Base-by-base conservation (phyloP, 2,888 invertebrate genomes). In the Pediacus dermestoides region DNA sequence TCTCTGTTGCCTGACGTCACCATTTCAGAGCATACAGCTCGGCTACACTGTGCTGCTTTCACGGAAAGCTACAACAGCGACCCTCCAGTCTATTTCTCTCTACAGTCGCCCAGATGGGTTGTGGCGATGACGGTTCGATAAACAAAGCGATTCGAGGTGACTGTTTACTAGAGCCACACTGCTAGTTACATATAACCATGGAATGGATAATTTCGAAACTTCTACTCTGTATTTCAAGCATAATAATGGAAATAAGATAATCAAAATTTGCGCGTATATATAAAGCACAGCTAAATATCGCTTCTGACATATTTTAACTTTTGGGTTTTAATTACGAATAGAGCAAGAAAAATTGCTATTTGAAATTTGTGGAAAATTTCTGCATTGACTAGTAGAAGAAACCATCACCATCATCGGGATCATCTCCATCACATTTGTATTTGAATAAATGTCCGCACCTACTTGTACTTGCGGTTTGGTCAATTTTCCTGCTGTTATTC, bases 171-270 rank as follows among this genome's bases (percentile, higher is more conserved):
- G 70, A 57, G 42, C 65, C 39, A 57, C 60, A 45, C 49, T 48
- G 60, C 68, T 70, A 70, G 70, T 70, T 70, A 70, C 70, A 69
- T 68, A 68, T 68, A 69, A 68, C 68, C 68, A 67, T 70, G 68
- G 68, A 68, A 70, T 68, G 70, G 70, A 70, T 70, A 70, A 70
- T 70, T 70, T 70, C 70, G 68, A 70, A 70, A 70, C 68, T 70
- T 70, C 68, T 67, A 70, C 68, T 67, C 67, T 68, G 70, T 68
- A 68, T 69, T 69, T 69, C 67, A 61, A 67, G 68, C 70, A 66
- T 70, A 68, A 69, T 69, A 68, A 70, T 68, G 67, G 67, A 67
- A 70, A 70, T 68, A 68, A 70, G 67, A 68, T 68, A 67, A 70
- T 70, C 68, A 67, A 67, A 69, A 69, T 67, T 68, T 63, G 64